Evolutionary conservation across 2,888 invertebrate species (phyloP).

Genomic region (Campoletis raptor): DNA sequence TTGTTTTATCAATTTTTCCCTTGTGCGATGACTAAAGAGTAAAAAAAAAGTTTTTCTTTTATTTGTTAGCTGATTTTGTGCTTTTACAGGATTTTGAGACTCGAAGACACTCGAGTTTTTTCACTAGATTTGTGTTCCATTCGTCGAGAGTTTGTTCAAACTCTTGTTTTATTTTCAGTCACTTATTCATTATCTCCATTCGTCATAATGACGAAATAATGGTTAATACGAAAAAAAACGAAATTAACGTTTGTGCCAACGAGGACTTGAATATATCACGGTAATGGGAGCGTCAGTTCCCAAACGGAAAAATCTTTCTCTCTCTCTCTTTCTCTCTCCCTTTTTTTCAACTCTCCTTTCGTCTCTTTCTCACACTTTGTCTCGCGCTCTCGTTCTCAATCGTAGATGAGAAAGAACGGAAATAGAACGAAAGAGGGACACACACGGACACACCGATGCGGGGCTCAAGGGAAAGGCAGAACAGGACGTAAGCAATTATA

Average conservation of each 20-base stretch:
- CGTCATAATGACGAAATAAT: constrained; percentile 14
- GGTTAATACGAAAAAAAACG: constrained; percentile 18
- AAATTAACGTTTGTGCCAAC: constrained; percentile 10
- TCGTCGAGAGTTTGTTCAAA: background rate
- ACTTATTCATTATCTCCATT: background rate
- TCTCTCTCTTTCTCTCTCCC: constrained; percentile 1
- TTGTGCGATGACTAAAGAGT: too few relatives aligned
- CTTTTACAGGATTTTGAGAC: too few relatives aligned
- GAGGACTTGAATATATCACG: constrained; percentile 22
- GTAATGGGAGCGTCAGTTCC: constrained; percentile 49
- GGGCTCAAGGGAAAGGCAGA: constrained; percentile 75
- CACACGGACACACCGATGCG: constrained; percentile 46
- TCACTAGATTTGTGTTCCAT: too few relatives aligned
- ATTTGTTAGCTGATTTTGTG: too few relatives aligned
- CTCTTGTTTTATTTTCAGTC: background rate
- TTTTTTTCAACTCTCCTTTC: constrained; percentile 20
- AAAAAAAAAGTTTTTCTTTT: too few relatives aligned
- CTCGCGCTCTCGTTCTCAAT: constrained; percentile 44
- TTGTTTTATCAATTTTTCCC: too few relatives aligned
- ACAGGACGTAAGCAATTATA: constrained; percentile 81
- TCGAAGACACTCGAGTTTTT: too few relatives aligned
- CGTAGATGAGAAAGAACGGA: constrained; percentile 53
- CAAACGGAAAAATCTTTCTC: constrained; percentile 45
- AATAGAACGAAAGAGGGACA: constrained; percentile 53
- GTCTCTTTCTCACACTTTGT: constrained; percentile 18